Percentiles rank a stretch among this genome's conserved stretches.
phyloP scores from a whole-genome alignment of 1,140 invertebrate species.

The Brachionus manjavacas region DNA sequence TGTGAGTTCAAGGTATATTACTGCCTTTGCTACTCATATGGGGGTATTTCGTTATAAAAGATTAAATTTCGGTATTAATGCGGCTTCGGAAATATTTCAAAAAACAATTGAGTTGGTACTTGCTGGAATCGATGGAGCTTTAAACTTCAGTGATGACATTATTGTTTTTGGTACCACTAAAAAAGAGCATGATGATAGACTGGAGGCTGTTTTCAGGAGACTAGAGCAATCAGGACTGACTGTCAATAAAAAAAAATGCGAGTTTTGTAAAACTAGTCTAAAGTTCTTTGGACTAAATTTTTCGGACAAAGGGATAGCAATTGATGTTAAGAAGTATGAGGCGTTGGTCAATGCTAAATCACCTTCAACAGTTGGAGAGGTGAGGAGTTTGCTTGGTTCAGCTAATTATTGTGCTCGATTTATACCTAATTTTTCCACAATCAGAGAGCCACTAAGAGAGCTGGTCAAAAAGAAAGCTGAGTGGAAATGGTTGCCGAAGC shows the following conservation, averaged over 20 bases:
- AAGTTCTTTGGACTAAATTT: not conserved
- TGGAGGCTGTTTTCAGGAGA: not conserved
- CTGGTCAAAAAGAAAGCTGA: conserved; percentile 41
- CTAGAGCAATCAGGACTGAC: not conserved
- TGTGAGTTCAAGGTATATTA: not conserved
- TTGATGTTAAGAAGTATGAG: not conserved
- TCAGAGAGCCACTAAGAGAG: conserved; percentile 46
- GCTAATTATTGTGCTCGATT: conserved; percentile 55
- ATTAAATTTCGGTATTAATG: not conserved
- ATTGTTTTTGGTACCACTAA: conserved; percentile 1
- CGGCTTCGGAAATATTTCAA: not conserved
- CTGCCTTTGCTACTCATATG: too few species aligned
- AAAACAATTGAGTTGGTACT: not conserved
- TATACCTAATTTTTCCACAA: conserved; percentile 49
- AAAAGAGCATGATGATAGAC: not conserved
- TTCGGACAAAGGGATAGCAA: not conserved
- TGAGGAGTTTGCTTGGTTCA: conserved; percentile 45
- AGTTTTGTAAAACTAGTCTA: conserved; percentile 1
- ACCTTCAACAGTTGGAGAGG: conserved; percentile 33
- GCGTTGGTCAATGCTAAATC: not conserved
- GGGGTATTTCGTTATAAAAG: too few species aligned
- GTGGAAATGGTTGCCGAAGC: conserved; percentile 19
- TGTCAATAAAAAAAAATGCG: not conserved
- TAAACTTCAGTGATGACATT: conserved; percentile 2
- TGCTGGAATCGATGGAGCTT: not conserved